These are phyloP conservation scores for Mesembrinibis cayennensis DNA, from an alignment of 2,113 vertebrate species.

Conservation along the genomic window DNA sequence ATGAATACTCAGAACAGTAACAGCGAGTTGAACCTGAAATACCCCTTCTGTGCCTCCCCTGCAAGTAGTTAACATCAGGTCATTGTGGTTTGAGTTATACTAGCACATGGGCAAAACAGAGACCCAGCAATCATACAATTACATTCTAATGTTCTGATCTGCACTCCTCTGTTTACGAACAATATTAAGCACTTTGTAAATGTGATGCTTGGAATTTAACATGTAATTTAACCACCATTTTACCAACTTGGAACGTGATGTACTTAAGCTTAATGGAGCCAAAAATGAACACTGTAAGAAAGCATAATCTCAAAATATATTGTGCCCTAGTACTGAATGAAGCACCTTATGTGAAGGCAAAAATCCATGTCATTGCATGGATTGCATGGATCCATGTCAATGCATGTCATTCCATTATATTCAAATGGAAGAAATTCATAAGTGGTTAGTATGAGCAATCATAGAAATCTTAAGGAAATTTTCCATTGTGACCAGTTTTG, in stretches of 20 bases:
- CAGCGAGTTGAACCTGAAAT: not conserved
- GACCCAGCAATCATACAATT: not conserved
- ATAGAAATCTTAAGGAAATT: not conserved
- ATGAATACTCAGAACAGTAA: not conserved
- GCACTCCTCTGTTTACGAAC: not conserved
- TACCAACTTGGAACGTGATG: not conserved
- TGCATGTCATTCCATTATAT: not conserved
- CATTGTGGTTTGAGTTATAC: not conserved
- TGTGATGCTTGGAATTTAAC: not conserved
- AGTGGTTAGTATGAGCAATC: not conserved
- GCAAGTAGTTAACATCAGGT: not conserved
- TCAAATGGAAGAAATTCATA: not conserved
- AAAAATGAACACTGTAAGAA: not conserved
- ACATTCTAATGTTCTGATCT: not conserved
- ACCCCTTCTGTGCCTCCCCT: not conserved
- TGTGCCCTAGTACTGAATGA: not conserved
- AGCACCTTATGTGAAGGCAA: not conserved
- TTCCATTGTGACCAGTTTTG: not conserved
- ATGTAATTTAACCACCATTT: not conserved
- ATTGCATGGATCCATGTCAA: not conserved
- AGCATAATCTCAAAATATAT: not conserved
- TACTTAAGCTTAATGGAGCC: not conserved
- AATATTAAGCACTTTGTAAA: not conserved
- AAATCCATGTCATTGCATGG: not conserved
- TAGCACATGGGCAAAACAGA: not conserved